phyloP scores from a whole-genome alignment of 2,113 vertebrate species.

The Oncorhynchus clarkii region DNA sequence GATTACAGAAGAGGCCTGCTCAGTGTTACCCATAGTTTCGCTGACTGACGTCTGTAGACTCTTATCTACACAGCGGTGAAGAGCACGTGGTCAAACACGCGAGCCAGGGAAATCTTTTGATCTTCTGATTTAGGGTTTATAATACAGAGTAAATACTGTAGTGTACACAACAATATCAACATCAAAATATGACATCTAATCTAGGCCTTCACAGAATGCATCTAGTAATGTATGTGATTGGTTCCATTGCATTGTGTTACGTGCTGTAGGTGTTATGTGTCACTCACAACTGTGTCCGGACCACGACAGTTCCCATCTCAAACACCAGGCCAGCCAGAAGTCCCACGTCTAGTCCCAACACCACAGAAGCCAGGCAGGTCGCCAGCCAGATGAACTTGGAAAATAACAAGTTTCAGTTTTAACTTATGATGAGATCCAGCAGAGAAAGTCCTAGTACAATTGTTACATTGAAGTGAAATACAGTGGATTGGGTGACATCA shows the following conservation, averaged over 20 bases:
- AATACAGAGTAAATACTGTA: neutral
- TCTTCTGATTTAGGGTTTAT: neutral
- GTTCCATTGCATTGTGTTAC: neutral
- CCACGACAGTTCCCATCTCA: slow-evolving; percentile 81
- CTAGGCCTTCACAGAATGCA: neutral
- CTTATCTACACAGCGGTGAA: neutral
- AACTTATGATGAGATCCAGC: neutral
- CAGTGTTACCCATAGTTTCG: neutral
- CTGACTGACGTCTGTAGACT: slow-evolving; percentile 1
- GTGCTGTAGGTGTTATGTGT: no score
- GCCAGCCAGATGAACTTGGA: slow-evolving; percentile 84
- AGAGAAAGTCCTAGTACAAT: neutral
- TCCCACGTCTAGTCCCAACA: slow-evolving; percentile 84
- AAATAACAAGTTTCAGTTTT: neutral
- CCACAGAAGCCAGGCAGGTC: slow-evolving; percentile 77
- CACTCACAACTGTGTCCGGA: slow-evolving; percentile 89
- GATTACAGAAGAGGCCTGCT: neutral
- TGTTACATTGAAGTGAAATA: neutral
- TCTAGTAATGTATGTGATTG: neutral
- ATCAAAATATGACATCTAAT: no score
- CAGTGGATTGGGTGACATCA: neutral
- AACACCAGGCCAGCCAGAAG: slow-evolving; percentile 84
- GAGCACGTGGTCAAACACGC: neutral
- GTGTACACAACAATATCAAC: no score
- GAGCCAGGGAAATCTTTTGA: neutral